Percentiles rank a stretch among this genome's conserved stretches.
Evolutionary conservation across 1,140 invertebrate genomes (phyloP).

Genomic region (Pantala flavescens): DNA sequence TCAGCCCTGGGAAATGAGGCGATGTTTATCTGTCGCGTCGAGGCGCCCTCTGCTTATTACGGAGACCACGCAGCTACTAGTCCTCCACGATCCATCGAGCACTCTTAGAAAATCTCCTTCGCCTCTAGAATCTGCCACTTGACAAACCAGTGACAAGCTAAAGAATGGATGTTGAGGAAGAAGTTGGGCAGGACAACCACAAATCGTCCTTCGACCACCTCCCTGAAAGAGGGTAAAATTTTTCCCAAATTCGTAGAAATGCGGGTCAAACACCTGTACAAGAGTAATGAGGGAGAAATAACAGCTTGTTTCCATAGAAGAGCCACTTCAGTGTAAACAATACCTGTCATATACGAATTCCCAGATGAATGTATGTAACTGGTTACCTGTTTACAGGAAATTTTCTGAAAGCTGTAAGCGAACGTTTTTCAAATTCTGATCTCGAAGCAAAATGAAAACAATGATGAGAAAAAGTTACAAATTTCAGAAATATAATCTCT

Average conservation of each 20-base stretch:
- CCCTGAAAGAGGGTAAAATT: neutral
- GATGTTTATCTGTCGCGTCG: neutral
- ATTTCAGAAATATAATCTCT: too few species aligned
- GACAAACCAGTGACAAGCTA: neutral
- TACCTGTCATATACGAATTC: too few species aligned
- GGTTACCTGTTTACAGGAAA: too few species aligned
- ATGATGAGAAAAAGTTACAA: too few species aligned
- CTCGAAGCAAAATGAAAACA: too few species aligned
- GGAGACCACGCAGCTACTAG: neutral
- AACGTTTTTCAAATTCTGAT: too few species aligned
- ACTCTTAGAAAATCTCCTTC: neutral
- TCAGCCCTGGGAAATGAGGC: neutral
- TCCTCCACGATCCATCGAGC: neutral
- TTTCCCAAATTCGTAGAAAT: neutral
- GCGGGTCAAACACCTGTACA: constrained; percentile 3
- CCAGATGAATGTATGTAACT: too few species aligned
- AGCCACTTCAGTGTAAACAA: too few species aligned
- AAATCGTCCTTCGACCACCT: neutral
- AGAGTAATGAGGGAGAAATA: neutral
- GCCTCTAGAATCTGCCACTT: neutral
- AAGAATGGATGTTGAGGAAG: neutral
- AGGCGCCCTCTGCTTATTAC: neutral
- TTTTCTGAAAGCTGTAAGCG: too few species aligned
- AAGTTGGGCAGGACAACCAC: neutral
- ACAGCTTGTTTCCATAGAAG: neutral